Evolutionary conservation across 2,888 invertebrate species (phyloP).

Genomic region (Caenorhabditis becei): DNA sequence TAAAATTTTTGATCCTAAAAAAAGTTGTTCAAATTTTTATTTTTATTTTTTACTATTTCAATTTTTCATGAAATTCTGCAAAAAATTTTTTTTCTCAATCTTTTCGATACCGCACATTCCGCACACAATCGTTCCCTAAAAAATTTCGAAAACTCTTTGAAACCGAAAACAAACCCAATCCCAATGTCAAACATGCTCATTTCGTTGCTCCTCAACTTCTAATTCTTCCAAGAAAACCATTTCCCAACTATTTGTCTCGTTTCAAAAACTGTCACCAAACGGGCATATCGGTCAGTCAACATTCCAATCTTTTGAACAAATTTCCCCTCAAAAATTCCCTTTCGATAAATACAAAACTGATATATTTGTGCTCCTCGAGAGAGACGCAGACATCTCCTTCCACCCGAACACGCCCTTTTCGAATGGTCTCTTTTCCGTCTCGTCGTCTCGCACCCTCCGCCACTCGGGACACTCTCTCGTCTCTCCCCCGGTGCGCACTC

Average conservation of each 20-base stretch:
- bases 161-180: slow-evolving; percentile 15
- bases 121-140: too few relatives aligned
- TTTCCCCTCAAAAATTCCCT: slow-evolving; percentile 11
- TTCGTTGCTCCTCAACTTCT: too few relatives aligned
- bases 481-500: slow-evolving; percentile 30
- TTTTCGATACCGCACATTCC: too few relatives aligned
- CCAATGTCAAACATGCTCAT: too few relatives aligned
- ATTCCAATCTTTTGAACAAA: slow-evolving; percentile 55
- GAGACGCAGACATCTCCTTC: slow-evolving; percentile 29
- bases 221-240: too few relatives aligned
- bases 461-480: slow-evolving; percentile 20
- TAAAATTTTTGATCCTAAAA: too few relatives aligned
- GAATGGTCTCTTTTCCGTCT: slow-evolving; percentile 4
- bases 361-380: neutral
- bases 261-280: slow-evolving; percentile 25
- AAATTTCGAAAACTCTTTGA: too few relatives aligned
- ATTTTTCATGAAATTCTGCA: too few relatives aligned
- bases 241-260: neutral
- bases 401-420: neutral
- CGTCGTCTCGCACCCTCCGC: slow-evolving; percentile 28
- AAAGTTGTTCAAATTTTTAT: neutral
- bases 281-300: slow-evolving; percentile 44
- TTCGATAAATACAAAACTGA: neutral
- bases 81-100: too few relatives aligned
- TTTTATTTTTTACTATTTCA: too few relatives aligned